phyloP scores from a whole-genome alignment of 2,888 invertebrate genomes.

The Drosophila emarginata region DNA sequence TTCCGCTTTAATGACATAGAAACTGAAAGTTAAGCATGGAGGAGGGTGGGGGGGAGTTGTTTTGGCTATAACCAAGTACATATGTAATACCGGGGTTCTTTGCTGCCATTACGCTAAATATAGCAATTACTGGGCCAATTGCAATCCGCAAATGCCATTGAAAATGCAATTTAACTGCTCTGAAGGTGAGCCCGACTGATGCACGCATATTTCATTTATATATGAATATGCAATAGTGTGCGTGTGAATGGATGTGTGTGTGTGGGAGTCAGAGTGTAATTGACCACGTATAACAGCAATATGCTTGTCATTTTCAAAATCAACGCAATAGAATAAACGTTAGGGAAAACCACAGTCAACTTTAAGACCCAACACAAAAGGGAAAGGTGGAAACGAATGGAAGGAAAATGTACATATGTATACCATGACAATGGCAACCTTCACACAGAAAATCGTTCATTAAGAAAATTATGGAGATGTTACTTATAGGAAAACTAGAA shows the following conservation, averaged over 20 bases:
- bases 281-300: slow-evolving; percentile 26
- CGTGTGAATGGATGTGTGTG: slow-evolving; percentile 26
- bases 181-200: slow-evolving; percentile 7
- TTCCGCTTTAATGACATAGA: slow-evolving; percentile 74
- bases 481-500: slow-evolving; percentile 29
- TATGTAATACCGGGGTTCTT: slow-evolving; percentile 60
- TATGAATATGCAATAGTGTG: slow-evolving; percentile 32
- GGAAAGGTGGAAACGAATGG: background rate
- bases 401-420: slow-evolving; percentile 1
- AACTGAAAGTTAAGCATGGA: slow-evolving; percentile 72
- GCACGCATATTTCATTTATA: slow-evolving; percentile 46
- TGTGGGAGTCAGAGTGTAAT: slow-evolving; percentile 23
- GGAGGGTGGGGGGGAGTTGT: background rate
- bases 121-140: slow-evolving; percentile 71
- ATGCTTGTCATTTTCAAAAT: slow-evolving; percentile 64
- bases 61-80: slow-evolving; percentile 25
- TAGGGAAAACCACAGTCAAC: slow-evolving; percentile 6
- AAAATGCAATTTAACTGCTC: slow-evolving; percentile 58
- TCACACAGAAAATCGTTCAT: slow-evolving; percentile 82
- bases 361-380: background rate
- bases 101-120: slow-evolving; percentile 70
- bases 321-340: slow-evolving; percentile 53
- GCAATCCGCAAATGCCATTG: slow-evolving; percentile 74
- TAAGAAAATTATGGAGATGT: slow-evolving; percentile 76
- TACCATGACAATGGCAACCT: slow-evolving; percentile 72